These are phyloP conservation scores for Aepyceros melampus DNA, from an alignment of 2,113 vertebrate genomes.

Conservation along the genomic window DNA sequence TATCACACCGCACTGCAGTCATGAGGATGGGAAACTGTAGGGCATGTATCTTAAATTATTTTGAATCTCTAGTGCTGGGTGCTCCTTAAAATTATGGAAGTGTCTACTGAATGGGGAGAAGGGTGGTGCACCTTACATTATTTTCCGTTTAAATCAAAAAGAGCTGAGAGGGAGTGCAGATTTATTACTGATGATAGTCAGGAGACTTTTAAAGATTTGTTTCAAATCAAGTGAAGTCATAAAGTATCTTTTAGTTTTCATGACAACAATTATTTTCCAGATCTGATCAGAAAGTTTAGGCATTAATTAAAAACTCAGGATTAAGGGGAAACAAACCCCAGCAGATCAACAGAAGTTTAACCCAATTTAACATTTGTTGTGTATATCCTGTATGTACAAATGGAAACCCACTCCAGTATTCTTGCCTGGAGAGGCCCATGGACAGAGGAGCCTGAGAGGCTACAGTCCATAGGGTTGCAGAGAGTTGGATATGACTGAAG, in stretches of 20 bases:
- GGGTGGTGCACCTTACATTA: neutral
- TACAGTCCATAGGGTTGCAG: neutral
- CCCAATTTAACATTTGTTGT: neutral
- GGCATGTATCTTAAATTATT: neutral
- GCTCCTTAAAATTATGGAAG: neutral
- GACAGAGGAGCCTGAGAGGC: neutral
- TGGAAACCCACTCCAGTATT: neutral
- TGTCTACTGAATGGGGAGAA: no score
- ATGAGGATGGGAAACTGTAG: neutral
- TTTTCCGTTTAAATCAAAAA: neutral
- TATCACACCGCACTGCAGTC: neutral
- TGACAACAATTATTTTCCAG: neutral
- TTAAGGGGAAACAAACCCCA: neutral
- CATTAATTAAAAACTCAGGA: neutral
- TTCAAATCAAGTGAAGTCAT: neutral
- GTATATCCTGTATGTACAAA: neutral
- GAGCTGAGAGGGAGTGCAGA: neutral
- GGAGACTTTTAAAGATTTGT: neutral
- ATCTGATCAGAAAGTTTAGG: neutral
- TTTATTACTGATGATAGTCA: neutral
- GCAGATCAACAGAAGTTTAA: neutral
- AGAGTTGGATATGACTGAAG: neutral
- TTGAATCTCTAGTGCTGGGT: neutral
- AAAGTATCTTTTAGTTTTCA: neutral
- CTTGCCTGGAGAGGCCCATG: neutral